Evolutionary conservation across 2,888 invertebrate genomes (phyloP), one percentile per base, ranked within the genome.

Genomic region (Cheilosia impressa): DNA sequence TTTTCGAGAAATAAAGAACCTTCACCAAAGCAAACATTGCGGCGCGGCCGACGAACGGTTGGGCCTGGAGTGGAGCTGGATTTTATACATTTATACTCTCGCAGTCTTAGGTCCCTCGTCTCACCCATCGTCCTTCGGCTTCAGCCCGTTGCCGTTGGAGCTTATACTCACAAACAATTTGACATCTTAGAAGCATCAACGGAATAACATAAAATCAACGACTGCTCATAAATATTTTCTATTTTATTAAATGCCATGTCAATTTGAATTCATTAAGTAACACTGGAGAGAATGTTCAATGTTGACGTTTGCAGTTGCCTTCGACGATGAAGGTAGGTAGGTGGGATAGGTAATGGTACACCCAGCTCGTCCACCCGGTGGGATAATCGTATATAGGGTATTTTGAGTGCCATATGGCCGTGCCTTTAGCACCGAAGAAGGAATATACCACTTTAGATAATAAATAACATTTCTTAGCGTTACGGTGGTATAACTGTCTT

Each of bases 191-290:
- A 68, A 65, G 45, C 62, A 69, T 84, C 58, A 69, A 57, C 69
- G 57, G 38, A 73, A 83, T 63, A 73, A 73, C 83, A 73, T 73
- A 73, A 83, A 83, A 79, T 79, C 79, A 83, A 78, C 68, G 68
- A 83, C 60, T 79, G 73, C 79, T 79, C 75, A 69, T 84, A 75
- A 84, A 79, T 84, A 84, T 84, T 79, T 76, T 80, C 60, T 43
- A 62, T 79, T 84, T 84, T 65, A 69, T 79, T 79, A 75, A 80
- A 80, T 75, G 62, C 73, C 69, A 80, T 75, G 75, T 84, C 75
- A 60, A 65, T 84, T 84, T 84, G 69, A 84, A 84, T 84, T 75
- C 75, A 79, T 80, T 79, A 80, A 31, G 50, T 55, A 58, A 66
- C 15, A 31, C 73, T 55, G 63, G 19, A 47, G 41, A 69, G 62